Percentiles rank a stretch among this genome's conserved stretches.
Conservation (phyloP, 2,888 invertebrate genomes). For the Machimus rusticus region DNA sequence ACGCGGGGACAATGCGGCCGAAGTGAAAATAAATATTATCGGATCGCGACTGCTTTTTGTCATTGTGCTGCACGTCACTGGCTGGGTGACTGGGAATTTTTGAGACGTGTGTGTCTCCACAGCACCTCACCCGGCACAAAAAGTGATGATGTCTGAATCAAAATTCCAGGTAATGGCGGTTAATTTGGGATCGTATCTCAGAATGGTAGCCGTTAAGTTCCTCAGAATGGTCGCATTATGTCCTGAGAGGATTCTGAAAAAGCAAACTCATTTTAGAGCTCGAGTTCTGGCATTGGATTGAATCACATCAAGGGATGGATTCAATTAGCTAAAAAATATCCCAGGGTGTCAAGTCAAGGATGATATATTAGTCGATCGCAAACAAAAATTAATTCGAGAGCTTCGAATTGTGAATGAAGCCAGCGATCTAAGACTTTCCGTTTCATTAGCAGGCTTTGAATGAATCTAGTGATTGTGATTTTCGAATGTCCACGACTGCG, state of each 20-base stretch:
- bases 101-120: background rate
- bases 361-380: background rate
- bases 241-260: background rate
- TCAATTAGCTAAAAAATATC: background rate
- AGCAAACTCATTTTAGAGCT: background rate
- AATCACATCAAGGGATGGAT: background rate
- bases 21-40: slow-evolving; percentile 33
- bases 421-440: background rate
- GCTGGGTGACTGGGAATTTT: background rate
- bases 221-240: background rate
- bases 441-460: background rate
- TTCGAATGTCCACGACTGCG: background rate
- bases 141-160: slow-evolving; percentile 2
- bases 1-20: slow-evolving; percentile 28
- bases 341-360: background rate
- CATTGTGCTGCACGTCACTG: slow-evolving; percentile 5
- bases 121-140: background rate
- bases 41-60: slow-evolving; percentile 11
- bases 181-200: background rate
- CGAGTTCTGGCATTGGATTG: background rate
- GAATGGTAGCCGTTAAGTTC: slow-evolving; percentile 21
- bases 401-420: background rate
- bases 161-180: slow-evolving; percentile 24
- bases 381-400: background rate
- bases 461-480: background rate